These are phyloP conservation scores for Podarcis cretensis DNA, from an alignment of 2,113 vertebrate species.

Conservation along the genomic window DNA sequence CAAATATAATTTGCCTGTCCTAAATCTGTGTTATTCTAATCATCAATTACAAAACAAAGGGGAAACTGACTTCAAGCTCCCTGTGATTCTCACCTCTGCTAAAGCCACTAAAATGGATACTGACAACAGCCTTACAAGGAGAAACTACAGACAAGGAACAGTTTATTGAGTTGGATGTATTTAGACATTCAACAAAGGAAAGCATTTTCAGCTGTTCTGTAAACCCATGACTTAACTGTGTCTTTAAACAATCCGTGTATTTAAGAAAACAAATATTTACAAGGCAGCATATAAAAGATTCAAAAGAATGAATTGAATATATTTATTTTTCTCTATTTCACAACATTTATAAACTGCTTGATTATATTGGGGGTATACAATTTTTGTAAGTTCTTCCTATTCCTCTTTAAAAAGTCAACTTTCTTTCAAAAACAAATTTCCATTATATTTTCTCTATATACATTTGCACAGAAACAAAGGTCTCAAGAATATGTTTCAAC, in stretches of 20 bases:
- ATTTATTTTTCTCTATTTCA: neutral
- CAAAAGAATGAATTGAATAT: neutral
- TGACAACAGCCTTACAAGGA: neutral
- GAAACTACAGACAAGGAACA: neutral
- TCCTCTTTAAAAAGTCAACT: neutral
- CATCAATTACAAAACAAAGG: neutral
- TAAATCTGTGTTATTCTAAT: neutral
- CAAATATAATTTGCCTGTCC: neutral
- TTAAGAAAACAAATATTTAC: neutral
- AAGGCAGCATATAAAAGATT: neutral
- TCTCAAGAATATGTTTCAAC: neutral
- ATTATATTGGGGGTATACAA: neutral
- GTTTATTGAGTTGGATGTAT: neutral
- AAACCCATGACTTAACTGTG: neutral
- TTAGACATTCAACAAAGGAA: conserved; percentile 7
- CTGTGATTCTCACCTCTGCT: neutral
- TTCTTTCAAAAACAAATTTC: neutral
- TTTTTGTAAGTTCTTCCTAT: neutral
- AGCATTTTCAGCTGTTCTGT: conserved; percentile 10
- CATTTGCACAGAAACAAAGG: neutral
- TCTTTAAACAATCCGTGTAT: neutral
- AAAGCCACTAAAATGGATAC: neutral
- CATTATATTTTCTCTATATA: neutral
- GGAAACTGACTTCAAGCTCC: neutral
- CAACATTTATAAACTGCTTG: no score